Percentiles rank a stretch among this genome's conserved stretches.
Evolutionary conservation across 2,797 vertebrate species (phyloP).

Genomic region (Psittacula echo): DNA sequence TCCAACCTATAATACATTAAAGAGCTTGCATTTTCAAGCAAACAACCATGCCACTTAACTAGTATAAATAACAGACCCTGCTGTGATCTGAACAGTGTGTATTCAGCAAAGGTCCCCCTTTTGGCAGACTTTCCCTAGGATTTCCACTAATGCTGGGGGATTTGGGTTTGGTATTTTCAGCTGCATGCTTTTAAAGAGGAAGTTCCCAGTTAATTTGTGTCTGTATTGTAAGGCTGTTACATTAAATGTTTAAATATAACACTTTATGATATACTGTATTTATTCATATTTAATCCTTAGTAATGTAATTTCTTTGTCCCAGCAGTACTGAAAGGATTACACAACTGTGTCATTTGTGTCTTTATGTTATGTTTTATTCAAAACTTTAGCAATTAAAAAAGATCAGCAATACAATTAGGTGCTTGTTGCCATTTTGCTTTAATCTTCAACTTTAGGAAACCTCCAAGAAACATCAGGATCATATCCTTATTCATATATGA

Average conservation of each 20-base stretch:
- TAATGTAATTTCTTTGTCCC: not conserved
- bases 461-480: not conserved
- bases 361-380: not conserved
- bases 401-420: not conserved
- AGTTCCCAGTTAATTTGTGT: not conserved
- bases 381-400: not conserved
- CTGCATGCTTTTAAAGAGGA: not conserved
- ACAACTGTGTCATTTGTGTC: not conserved
- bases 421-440: not conserved
- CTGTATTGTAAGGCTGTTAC: not conserved
- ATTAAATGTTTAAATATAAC: not conserved
- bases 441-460: not conserved
- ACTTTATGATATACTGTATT: not conserved
- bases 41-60: not conserved
- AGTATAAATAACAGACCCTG: not conserved
- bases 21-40: not conserved
- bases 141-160: not conserved
- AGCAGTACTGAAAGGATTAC: not conserved
- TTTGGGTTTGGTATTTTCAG: not conserved
- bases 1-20: not conserved
- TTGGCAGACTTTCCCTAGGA: not conserved
- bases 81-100: not conserved
- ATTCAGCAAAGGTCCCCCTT: not conserved
- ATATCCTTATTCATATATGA: not conserved
- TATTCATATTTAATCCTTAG: not conserved